Percentiles rank a stretch among this genome's conserved stretches.
These are phyloP conservation scores for Erebia palarica DNA, from an alignment of 2,888 invertebrate species.

Conservation along the genomic window DNA sequence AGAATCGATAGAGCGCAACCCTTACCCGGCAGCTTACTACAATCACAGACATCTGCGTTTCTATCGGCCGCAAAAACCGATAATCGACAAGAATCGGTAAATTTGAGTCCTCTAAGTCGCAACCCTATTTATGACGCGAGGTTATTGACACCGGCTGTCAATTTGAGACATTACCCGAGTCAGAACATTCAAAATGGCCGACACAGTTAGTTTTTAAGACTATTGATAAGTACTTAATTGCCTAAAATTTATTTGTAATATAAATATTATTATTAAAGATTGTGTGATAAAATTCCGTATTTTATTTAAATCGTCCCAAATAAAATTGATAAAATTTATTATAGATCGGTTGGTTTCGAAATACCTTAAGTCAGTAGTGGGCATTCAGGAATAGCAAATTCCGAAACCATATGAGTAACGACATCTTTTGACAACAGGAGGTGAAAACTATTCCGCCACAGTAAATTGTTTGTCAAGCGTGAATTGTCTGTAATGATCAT, in stretches of 20 bases:
- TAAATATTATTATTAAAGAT: constrained; percentile 40
- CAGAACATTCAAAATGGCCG: constrained; percentile 62
- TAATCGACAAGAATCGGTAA: constrained; percentile 49
- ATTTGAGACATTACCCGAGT: constrained; percentile 64
- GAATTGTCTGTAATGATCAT: too few relatives aligned
- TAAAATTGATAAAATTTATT: too few relatives aligned
- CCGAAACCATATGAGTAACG: too few relatives aligned
- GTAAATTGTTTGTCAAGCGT: too few relatives aligned
- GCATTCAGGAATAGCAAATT: too few relatives aligned
- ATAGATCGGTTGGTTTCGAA: too few relatives aligned
- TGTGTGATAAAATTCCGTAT: constrained; percentile 34
- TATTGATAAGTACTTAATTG: constrained; percentile 22
- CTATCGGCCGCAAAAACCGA: constrained; percentile 62
- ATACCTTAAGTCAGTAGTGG: too few relatives aligned
- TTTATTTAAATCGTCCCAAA: constrained; percentile 5
- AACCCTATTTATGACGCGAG: constrained; percentile 68
- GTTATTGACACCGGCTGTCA: constrained; percentile 65
- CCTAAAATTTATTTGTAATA: constrained; percentile 37
- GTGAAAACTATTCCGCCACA: too few relatives aligned
- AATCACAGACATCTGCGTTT: constrained; percentile 74
- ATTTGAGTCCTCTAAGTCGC: constrained; percentile 51
- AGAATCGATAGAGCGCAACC: constrained; percentile 68
- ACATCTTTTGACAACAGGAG: too few relatives aligned
- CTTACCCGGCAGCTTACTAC: constrained; percentile 65
- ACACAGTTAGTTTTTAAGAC: constrained; percentile 59